These are phyloP conservation scores for Flexamia atlantica DNA, from an alignment of 2,888 invertebrate species.

Conservation along the genomic window DNA sequence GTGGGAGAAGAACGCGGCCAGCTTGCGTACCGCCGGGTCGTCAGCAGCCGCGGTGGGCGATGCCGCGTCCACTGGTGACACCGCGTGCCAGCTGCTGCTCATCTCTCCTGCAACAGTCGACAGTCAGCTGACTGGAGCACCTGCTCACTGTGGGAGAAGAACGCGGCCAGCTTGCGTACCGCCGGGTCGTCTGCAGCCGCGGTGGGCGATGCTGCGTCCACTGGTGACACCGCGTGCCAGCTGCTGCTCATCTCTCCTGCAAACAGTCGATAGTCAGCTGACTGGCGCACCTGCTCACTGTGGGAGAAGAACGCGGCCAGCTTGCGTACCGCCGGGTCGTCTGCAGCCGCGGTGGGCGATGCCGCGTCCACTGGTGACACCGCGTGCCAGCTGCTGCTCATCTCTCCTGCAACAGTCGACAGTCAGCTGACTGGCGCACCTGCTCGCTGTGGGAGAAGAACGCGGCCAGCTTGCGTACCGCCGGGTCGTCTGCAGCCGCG, in stretches of 20 bases:
- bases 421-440: constrained; percentile 80
- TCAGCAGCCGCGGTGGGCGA: constrained; percentile 72
- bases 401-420: constrained; percentile 66
- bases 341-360: constrained; percentile 70
- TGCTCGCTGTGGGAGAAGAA: constrained; percentile 85
- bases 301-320: constrained; percentile 86
- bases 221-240: constrained; percentile 74
- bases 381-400: constrained; percentile 71
- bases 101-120: constrained; percentile 66
- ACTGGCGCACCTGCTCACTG: constrained; percentile 81
- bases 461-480: constrained; percentile 84
- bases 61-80: constrained; percentile 74
- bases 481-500: constrained; percentile 75
- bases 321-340: constrained; percentile 80
- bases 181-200: constrained; percentile 75
- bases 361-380: constrained; percentile 74
- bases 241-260: constrained; percentile 70
- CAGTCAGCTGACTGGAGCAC: constrained; percentile 81
- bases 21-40: constrained; percentile 80
- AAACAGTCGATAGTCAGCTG: too few relatives aligned
- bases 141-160: constrained; percentile 84
- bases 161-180: constrained; percentile 85
- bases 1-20: constrained; percentile 86
- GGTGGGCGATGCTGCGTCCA: constrained; percentile 71
- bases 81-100: constrained; percentile 72